These are phyloP conservation scores for Callionymus lyra DNA, from an alignment of 2,113 vertebrate species.

Conservation along the genomic window DNA sequence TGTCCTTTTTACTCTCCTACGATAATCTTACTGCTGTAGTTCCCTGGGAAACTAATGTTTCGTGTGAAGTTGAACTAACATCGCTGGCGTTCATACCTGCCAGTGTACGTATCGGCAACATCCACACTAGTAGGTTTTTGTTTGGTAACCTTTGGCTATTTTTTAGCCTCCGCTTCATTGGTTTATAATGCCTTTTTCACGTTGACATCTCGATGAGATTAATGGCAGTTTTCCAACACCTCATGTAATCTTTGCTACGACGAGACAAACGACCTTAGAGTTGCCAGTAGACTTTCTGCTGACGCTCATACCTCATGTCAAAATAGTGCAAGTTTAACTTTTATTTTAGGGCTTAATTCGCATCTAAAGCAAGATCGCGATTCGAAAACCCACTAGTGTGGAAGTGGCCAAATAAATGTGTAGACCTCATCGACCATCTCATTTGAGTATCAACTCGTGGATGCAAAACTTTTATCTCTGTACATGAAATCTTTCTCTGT, in stretches of 20 bases:
- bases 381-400: neutral
- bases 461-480: constrained; percentile 31
- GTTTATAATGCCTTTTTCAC: too few relatives aligned
- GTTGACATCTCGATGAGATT: too few relatives aligned
- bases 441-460: constrained; percentile 31
- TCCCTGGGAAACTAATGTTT: constrained; percentile 22
- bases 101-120: neutral
- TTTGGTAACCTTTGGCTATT: too few relatives aligned
- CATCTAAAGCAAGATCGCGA: neutral
- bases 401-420: constrained; percentile 17
- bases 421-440: constrained; percentile 28
- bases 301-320: neutral
- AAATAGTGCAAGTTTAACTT: neutral
- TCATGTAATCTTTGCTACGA: too few relatives aligned
- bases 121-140: too few relatives aligned
- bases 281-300: too few relatives aligned
- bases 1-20: constrained; percentile 24
- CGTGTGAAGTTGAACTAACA: constrained; percentile 25
- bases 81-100: constrained; percentile 18
- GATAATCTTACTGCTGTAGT: constrained; percentile 20
- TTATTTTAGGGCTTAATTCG: neutral
- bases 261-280: too few relatives aligned
- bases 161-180: too few relatives aligned
- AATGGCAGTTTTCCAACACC: too few relatives aligned
- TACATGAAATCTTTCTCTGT: constrained; percentile 36